Conservation (phyloP, 2,888 invertebrate species). For the Rhingia campestris region DNA sequence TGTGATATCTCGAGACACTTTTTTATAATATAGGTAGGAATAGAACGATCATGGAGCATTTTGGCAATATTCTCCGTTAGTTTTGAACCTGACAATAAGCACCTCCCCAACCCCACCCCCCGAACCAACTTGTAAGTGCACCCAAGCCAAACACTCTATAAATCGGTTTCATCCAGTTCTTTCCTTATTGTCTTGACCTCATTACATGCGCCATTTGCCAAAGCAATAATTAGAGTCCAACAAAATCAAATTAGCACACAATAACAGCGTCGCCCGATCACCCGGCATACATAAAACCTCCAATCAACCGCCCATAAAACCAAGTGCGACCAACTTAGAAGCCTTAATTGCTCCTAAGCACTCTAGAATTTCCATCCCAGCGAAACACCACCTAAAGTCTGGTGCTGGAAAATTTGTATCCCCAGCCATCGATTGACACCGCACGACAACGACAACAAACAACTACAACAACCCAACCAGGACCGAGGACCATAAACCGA, state of each 20-base stretch:
- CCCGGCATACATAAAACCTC: slow-evolving; percentile 27
- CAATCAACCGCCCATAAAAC: slow-evolving; percentile 44
- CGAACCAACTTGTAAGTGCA: not conserved
- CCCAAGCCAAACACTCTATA: not conserved
- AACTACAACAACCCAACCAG: not conserved
- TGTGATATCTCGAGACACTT: no score
- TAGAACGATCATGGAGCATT: no score
- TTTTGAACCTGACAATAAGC: not conserved
- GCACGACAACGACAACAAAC: slow-evolving; percentile 55
- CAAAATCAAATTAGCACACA: slow-evolving; percentile 54
- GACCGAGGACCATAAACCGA: slow-evolving; percentile 53
- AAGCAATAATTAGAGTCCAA: slow-evolving; percentile 17
- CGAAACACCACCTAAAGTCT: not conserved
- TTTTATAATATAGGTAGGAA: no score
- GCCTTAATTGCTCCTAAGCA: slow-evolving; percentile 66
- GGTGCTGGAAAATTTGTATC: slow-evolving; percentile 63
- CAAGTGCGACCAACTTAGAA: slow-evolving; percentile 39
- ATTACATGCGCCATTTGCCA: slow-evolving; percentile 32
- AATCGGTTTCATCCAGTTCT: not conserved
- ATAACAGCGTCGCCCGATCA: slow-evolving; percentile 36
- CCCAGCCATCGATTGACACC: slow-evolving; percentile 62
- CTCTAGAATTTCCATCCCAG: slow-evolving; percentile 21
- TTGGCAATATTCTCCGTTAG: no score
- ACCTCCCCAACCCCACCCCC: not conserved
- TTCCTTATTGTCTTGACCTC: slow-evolving; percentile 61